Base-by-base conservation (phyloP, 2,888 invertebrate genomes). In the Latrodectus elegans region DNA sequence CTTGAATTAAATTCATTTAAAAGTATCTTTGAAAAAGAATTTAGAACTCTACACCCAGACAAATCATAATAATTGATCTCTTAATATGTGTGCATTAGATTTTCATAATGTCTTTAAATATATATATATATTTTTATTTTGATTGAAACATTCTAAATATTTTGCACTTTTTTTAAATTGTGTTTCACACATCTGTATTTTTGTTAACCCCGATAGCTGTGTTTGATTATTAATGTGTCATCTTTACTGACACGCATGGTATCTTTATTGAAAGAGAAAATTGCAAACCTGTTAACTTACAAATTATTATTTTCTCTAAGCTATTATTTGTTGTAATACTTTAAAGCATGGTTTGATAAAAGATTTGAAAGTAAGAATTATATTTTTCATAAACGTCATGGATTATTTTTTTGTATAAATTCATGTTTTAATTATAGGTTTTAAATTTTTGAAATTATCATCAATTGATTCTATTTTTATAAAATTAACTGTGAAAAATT, bases 61-160 rank as follows among this genome's bases (percentile, higher is more conserved):
- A 82, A 82, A 75, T 82, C 82, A 82, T 82, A 55, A 52, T 75
- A 51, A 70, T 70, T 70, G 52, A 55, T 49, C 26, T 76, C 64
- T 76, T 49, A 17, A 14, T 14, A 22, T 15, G 22, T 77, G 52
- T n/a, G n/a, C n/a, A 49, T 77, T 51, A 49, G 8, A 26, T 70
- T 68, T 78, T 68, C 11, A 65, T 73, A n/a, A 75, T 38, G 15
- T 64, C 26, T 14, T 38, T 15, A 49, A 52, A 11, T 17, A 72
- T 72, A 11, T 22, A 11, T 22, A 22, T 22, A 38, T 38, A 38
- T 38, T 38, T 38, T 38, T 38, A 38, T 72, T 17, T 51, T 15
- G 51, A 51, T 51, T 49, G 4, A 72, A 17, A 52, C 52, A 14
- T 68, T 17, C 52, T 11, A 52, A 52, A 52, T 38, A 15, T 51